phyloP scores from a whole-genome alignment of 2,797 vertebrate species.

The Falco berigora region DNA sequence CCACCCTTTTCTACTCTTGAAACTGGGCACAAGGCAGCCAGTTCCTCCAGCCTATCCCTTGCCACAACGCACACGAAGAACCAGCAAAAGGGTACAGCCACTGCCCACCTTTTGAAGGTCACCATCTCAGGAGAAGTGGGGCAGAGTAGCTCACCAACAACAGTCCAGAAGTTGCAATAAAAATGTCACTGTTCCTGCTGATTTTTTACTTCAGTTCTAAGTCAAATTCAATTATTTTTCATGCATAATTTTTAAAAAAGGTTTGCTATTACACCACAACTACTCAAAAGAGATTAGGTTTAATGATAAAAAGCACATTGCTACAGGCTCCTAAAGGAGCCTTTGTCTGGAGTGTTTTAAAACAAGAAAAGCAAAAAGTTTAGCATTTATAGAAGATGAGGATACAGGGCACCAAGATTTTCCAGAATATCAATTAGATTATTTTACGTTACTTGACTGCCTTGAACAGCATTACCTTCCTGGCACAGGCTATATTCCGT shows the following conservation, averaged over 20 bases:
- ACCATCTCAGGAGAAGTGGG: neutral
- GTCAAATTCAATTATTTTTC: neutral
- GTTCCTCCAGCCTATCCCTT: neutral
- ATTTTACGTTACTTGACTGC: neutral
- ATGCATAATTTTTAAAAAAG: neutral
- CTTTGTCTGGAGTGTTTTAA: neutral
- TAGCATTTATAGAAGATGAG: neutral
- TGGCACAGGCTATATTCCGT: neutral
- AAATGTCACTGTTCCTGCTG: neutral
- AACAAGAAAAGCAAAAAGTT: neutral
- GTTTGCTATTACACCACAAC: neutral
- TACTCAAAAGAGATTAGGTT: neutral
- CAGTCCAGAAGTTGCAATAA: neutral
- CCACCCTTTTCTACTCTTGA: neutral
- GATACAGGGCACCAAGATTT: neutral
- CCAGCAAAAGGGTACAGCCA: neutral
- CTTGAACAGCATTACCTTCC: neutral
- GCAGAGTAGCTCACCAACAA: neutral
- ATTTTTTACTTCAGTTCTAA: neutral
- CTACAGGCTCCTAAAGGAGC: neutral
- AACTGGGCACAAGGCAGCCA: neutral
- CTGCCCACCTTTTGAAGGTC: neutral
- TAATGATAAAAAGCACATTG: neutral
- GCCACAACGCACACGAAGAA: accelerated
- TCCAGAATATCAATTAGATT: neutral